Evolutionary conservation across 2,797 vertebrate species (phyloP).

Genomic region (Brachyalestes nurse): DNA sequence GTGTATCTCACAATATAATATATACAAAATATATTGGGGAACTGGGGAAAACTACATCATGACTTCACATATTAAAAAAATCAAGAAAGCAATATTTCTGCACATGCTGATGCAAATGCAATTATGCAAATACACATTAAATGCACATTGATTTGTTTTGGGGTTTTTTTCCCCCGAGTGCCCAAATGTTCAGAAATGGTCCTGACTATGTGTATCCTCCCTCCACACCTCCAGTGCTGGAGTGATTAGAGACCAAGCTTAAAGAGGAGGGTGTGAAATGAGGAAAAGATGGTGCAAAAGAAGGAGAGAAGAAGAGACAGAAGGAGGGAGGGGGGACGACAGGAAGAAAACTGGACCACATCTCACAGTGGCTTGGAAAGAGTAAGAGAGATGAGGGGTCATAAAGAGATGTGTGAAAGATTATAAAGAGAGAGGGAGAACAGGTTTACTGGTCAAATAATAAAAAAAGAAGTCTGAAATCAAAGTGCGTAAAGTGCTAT

Average conservation of each 20-base stretch:
- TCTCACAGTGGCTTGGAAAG: background rate
- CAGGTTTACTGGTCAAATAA: background rate
- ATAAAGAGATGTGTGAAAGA: background rate
- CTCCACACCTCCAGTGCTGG: slow-evolving; percentile 71
- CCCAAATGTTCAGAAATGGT: background rate
- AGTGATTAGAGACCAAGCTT: slow-evolving; percentile 62
- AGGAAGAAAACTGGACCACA: background rate
- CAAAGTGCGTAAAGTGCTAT: too few relatives aligned
- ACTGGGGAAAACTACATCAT: too few relatives aligned
- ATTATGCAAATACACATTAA: too few relatives aligned
- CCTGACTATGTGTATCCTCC: slow-evolving; percentile 74
- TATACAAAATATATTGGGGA: too few relatives aligned
- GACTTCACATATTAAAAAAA: too few relatives aligned
- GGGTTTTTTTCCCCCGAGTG: background rate
- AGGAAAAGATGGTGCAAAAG: slow-evolving; percentile 68
- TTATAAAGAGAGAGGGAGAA: background rate
- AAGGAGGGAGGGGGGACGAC: background rate
- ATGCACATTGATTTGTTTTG: too few relatives aligned
- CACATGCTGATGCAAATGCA: too few relatives aligned
- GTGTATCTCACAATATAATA: too few relatives aligned
- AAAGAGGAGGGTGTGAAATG: slow-evolving; percentile 70
- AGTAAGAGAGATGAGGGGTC: too few relatives aligned
- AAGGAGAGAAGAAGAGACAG: slow-evolving; percentile 21
- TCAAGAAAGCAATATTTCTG: too few relatives aligned
- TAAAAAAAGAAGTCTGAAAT: too few relatives aligned